A percentile compares a stretch with the other conserved stretches of the same genome.
Evolutionary conservation across 2,113 vertebrate genomes (phyloP).

Genomic region (Bufo gargarizans): DNA sequence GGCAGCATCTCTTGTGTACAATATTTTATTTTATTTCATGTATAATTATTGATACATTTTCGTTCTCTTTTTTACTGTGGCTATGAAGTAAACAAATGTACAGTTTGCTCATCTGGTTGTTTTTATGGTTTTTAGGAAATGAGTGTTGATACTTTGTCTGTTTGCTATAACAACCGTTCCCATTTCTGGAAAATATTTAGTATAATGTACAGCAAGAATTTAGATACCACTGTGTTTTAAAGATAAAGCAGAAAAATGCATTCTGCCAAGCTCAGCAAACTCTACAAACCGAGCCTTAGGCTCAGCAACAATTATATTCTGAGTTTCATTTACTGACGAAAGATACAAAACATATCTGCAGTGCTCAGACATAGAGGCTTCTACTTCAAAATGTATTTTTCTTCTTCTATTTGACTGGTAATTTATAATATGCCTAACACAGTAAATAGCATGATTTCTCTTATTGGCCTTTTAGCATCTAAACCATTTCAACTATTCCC

Average conservation of each 20-base stretch:
- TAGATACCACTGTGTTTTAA: slow-evolving; percentile 3
- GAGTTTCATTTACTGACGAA: slow-evolving; percentile 25
- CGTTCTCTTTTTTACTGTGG: neutral
- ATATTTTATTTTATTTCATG: too few relatives aligned
- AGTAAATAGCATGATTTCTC: slow-evolving; percentile 17
- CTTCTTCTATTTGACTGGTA: slow-evolving; percentile 9
- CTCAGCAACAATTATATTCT: slow-evolving; percentile 7
- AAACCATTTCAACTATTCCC: slow-evolving; percentile 42
- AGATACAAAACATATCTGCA: slow-evolving; percentile 11
- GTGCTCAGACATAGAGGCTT: neutral
- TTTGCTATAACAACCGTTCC: neutral
- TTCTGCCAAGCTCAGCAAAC: neutral
- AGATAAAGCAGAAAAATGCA: neutral
- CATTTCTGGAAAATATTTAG: neutral
- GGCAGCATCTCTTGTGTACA: too few relatives aligned
- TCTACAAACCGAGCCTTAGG: slow-evolving; percentile 10
- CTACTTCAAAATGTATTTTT: slow-evolving; percentile 6
- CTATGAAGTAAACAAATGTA: neutral
- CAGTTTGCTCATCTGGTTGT: neutral
- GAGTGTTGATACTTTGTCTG: neutral
- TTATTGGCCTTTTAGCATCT: slow-evolving; percentile 36
- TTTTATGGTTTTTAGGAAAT: neutral
- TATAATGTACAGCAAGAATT: neutral
- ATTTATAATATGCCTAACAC: slow-evolving; percentile 21
- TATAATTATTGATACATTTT: neutral